These are phyloP conservation scores for Sciurus vulgaris DNA, from an alignment of 2,797 vertebrate species.

Conservation along the genomic window DNA sequence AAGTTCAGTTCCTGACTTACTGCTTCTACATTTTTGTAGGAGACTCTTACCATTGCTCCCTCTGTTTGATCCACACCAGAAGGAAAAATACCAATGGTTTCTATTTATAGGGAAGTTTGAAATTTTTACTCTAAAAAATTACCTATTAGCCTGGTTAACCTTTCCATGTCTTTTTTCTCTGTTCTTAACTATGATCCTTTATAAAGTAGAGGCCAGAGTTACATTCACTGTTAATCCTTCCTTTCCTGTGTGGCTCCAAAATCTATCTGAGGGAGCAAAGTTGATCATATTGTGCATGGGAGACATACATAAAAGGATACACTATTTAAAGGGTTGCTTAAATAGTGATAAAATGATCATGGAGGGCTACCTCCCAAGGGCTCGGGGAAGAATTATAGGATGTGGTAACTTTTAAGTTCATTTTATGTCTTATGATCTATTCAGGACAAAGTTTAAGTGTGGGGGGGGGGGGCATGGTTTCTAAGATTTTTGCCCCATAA, in stretches of 20 bases:
- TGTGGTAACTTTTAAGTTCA: not conserved
- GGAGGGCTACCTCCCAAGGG: not conserved
- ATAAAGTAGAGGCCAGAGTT: not conserved
- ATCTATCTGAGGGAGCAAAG: not conserved
- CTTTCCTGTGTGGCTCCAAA: not conserved
- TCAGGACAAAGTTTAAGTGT: not conserved
- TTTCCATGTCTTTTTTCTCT: not conserved
- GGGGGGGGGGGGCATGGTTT: not conserved
- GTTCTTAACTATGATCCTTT: not conserved
- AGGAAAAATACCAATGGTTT: not conserved
- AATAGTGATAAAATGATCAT: not conserved
- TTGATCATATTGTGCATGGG: not conserved
- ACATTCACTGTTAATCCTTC: not conserved
- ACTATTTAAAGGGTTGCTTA: not conserved
- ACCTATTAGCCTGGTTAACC: not conserved
- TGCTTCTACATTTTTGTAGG: not conserved
- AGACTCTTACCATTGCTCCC: not conserved
- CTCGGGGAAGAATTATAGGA: not conserved
- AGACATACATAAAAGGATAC: not conserved
- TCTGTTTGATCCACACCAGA: not conserved
- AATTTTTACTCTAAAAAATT: not conserved
- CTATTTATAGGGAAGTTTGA: not conserved
- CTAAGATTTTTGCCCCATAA: not conserved
- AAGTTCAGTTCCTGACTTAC: not conserved
- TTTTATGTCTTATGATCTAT: conserved; percentile 10